phyloP scores from a whole-genome alignment of 2,113 vertebrate genomes.

The Paradoxurus hermaphroditus region DNA sequence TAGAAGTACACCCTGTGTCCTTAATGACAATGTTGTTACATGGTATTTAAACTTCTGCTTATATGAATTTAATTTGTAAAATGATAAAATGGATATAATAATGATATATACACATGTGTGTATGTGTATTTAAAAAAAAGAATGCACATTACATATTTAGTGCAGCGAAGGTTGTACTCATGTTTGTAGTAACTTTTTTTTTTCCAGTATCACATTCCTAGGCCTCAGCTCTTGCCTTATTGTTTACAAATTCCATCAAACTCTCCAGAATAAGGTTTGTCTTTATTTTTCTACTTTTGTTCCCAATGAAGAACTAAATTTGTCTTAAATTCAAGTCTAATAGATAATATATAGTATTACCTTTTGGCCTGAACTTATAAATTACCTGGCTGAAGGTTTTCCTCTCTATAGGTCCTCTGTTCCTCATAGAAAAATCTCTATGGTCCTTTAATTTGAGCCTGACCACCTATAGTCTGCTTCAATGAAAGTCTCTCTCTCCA shows the following conservation, averaged over 20 bases:
- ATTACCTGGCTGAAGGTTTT: not conserved
- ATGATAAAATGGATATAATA: not conserved
- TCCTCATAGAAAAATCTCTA: not conserved
- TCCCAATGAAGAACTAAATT: not conserved
- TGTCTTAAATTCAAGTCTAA: not conserved
- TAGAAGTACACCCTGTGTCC: too few species aligned
- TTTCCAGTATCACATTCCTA: not conserved
- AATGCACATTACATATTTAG: not conserved
- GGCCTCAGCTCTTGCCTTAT: not conserved
- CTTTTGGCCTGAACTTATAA: too few species aligned
- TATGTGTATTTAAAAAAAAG: not conserved
- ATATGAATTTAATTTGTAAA: not conserved
- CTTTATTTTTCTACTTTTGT: not conserved
- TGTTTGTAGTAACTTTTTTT: not conserved
- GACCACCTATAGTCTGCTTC: not conserved
- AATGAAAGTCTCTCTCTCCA: not conserved
- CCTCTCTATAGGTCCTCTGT: not conserved
- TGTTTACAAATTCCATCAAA: not conserved
- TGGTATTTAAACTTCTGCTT: not conserved
- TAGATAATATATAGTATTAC: not conserved
- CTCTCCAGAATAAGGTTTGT: not conserved
- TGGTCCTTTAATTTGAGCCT: not conserved
- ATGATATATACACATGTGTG: not conserved
- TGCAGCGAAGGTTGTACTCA: not conserved
- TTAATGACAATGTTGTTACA: too few species aligned